Conservation (phyloP, 2,113 vertebrate species). For the Anhinga rufa region DNA sequence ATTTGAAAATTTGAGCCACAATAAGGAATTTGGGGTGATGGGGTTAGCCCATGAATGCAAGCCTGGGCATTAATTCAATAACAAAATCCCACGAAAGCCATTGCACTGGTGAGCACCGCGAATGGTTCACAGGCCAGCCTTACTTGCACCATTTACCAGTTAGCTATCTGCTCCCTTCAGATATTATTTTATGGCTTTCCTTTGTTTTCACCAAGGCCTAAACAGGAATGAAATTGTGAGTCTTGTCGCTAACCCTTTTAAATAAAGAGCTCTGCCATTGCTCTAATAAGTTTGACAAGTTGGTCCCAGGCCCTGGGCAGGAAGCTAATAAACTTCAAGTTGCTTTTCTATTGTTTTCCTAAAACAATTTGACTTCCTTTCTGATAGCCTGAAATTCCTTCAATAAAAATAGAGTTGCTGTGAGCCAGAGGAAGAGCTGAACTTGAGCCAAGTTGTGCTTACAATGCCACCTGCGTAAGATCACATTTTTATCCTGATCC, state of each 20-base stretch:
- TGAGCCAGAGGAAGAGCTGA: slow-evolving; percentile 76
- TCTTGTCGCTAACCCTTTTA: slow-evolving; percentile 49
- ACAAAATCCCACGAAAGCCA: not conserved
- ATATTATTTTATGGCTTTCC: slow-evolving; percentile 64
- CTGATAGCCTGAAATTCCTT: slow-evolving; percentile 80
- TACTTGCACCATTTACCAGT: not conserved
- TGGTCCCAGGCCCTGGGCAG: slow-evolving; percentile 64
- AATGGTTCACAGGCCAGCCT: not conserved
- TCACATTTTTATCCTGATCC: slow-evolving; percentile 64
- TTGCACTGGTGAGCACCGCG: not conserved
- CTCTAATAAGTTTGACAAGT: slow-evolving; percentile 62
- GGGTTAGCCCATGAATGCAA: not conserved
- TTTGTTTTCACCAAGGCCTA: slow-evolving; percentile 50
- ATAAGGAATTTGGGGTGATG: not conserved
- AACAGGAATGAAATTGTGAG: slow-evolving; percentile 63
- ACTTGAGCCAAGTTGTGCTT: slow-evolving; percentile 76
- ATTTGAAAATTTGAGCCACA: not conserved
- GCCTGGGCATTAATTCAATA: not conserved
- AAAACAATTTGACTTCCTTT: slow-evolving; percentile 97
- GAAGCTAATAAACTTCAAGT: slow-evolving; percentile 78
- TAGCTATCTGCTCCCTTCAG: slow-evolving; percentile 32
- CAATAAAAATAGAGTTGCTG: slow-evolving; percentile 80
- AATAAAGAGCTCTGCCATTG: slow-evolving; percentile 69
- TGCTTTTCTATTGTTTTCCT: slow-evolving; percentile 88
- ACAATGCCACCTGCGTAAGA: slow-evolving; percentile 69